These are phyloP conservation scores for Lissocephala sabroskyi DNA, from an alignment of 2,888 invertebrate genomes.

Conservation along the genomic window DNA sequence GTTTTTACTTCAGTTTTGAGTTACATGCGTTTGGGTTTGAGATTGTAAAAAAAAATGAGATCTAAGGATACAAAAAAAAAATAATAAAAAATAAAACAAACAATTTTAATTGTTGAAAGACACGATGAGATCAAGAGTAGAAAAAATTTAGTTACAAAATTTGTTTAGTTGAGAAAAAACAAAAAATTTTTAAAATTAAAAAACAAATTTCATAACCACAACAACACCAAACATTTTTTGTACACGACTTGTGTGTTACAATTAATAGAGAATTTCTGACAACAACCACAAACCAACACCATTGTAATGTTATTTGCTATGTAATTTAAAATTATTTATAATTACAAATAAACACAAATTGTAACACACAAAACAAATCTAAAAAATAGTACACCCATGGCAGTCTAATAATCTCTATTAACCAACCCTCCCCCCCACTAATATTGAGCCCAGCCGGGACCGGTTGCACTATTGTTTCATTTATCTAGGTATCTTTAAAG, in stretches of 20 bases:
- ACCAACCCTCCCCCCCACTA: too few species aligned
- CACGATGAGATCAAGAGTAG: not conserved
- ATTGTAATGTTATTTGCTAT: slow-evolving; percentile 15
- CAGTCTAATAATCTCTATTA: too few species aligned
- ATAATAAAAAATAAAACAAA: not conserved
- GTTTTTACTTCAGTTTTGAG: not conserved
- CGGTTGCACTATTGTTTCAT: too few species aligned
- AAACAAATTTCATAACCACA: too few species aligned
- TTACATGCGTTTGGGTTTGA: slow-evolving; percentile 4
- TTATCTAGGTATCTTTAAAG: too few species aligned
- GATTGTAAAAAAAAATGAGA: not conserved
- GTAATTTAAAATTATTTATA: slow-evolving; percentile 29
- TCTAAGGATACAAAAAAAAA: not conserved
- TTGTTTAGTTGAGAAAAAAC: not conserved
- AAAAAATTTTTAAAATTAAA: not conserved
- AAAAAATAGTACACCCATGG: not conserved
- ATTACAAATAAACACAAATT: slow-evolving; percentile 30
- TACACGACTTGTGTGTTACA: not conserved
- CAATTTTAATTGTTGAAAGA: too few species aligned
- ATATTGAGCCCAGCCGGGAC: too few species aligned
- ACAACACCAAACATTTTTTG: not conserved
- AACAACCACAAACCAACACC: slow-evolving; percentile 18
- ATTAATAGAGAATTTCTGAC: not conserved
- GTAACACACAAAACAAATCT: slow-evolving; percentile 3
- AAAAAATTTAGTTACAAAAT: slow-evolving; percentile 1